Conservation (phyloP, 2,113 vertebrate species). For the Pterocles burchelli region DNA sequence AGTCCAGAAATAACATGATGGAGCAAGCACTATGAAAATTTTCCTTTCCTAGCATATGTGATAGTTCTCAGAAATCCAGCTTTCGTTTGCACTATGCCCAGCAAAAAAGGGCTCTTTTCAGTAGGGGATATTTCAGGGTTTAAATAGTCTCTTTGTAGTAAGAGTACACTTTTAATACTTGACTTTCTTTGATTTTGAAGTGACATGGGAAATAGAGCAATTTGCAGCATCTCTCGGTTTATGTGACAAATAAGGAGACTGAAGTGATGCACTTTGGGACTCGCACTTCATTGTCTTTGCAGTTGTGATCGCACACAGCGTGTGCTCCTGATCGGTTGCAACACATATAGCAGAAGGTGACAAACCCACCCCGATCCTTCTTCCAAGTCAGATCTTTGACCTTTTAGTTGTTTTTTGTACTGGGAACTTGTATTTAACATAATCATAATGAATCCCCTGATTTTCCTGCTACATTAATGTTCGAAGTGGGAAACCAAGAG, state of each 20-base stretch:
- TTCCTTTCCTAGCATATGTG: constrained; percentile 10
- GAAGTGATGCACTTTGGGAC: background rate
- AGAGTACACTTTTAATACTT: background rate
- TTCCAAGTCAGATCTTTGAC: no score
- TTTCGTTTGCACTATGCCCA: background rate
- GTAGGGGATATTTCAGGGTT: background rate
- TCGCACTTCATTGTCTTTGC: background rate
- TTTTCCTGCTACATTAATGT: background rate
- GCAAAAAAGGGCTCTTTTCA: background rate
- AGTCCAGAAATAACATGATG: constrained; percentile 41
- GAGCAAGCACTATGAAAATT: background rate
- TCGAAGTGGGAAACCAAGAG: background rate
- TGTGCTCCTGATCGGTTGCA: fast-evolving
- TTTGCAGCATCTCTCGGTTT: no score
- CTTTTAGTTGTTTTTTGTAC: background rate
- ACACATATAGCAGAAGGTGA: background rate
- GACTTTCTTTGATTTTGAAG: background rate
- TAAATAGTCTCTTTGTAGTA: background rate
- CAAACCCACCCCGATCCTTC: background rate
- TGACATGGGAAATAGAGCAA: background rate
- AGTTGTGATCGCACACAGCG: no score
- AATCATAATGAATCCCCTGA: background rate
- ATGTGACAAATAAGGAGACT: background rate
- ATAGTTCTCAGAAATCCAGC: constrained; percentile 37
- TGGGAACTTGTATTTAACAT: background rate